Evolutionary conservation across 1,140 invertebrate species (phyloP).

Genomic region (Glossosoma conforme): DNA sequence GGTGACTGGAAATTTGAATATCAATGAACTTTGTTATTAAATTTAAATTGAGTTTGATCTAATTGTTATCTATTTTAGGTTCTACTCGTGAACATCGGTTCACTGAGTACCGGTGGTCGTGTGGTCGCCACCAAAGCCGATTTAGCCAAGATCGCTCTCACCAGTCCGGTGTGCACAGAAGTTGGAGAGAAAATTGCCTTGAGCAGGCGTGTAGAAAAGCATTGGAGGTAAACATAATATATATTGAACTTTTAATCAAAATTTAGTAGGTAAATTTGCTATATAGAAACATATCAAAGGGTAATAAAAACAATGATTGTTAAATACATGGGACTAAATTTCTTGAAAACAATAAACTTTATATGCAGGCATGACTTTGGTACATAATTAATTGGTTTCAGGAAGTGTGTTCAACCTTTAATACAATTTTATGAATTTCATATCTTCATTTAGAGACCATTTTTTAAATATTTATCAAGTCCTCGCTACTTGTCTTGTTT

Average conservation of each 20-base stretch:
- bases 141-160: conserved; percentile 95
- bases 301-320: no score
- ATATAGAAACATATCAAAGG: no score
- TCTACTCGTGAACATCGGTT: conserved; percentile 97
- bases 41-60: conserved; percentile 3
- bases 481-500: no score
- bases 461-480: no score
- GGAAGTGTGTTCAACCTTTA: no score
- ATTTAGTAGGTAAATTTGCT: no score
- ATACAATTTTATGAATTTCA: no score
- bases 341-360: no score
- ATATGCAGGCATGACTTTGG: no score
- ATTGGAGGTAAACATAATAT: conserved; percentile 82
- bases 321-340: no score
- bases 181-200: conserved; percentile 98
- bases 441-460: no score
- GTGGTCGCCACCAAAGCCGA: conserved; percentile 95
- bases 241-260: background rate
- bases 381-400: no score
- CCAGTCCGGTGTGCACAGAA: conserved; percentile 98
- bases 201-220: conserved; percentile 95
- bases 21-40: background rate
- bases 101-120: conserved; percentile 93
- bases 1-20: background rate
- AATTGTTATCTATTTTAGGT: conserved; percentile 61